Evolutionary conservation across 2,797 vertebrate species (phyloP).

Genomic region (Ibycter americanus): DNA sequence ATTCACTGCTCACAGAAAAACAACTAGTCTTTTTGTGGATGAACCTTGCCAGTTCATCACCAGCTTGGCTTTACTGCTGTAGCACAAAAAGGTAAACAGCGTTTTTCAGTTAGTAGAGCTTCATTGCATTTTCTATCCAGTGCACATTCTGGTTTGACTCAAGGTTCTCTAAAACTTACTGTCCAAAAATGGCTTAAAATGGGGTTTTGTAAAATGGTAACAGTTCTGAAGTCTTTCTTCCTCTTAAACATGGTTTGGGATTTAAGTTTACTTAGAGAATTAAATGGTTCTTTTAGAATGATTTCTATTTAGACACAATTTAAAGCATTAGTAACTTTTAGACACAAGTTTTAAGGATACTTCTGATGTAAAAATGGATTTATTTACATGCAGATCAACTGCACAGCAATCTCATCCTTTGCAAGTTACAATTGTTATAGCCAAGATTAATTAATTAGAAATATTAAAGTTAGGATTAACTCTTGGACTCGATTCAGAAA

Average conservation of each 20-base stretch:
- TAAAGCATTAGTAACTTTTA: slow-evolving; percentile 63
- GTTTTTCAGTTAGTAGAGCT: not conserved
- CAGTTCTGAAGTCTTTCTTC: not conserved
- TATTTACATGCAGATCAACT: slow-evolving; percentile 70
- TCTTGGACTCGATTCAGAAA: slow-evolving; percentile 71
- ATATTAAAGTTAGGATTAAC: slow-evolving; percentile 77
- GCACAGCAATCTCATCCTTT: slow-evolving; percentile 65
- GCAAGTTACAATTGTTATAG: slow-evolving; percentile 58
- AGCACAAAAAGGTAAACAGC: not conserved
- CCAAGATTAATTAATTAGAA: slow-evolving; percentile 79
- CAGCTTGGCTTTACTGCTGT: not conserved
- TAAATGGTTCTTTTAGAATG: slow-evolving; percentile 35
- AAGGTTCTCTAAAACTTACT: not conserved
- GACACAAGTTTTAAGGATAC: slow-evolving; percentile 54
- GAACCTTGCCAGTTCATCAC: not conserved
- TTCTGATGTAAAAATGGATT: slow-evolving; percentile 68
- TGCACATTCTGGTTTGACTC: not conserved
- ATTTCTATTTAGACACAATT: slow-evolving; percentile 63
- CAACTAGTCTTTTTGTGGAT: not conserved
- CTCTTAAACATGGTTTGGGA: not conserved
- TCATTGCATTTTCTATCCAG: not conserved
- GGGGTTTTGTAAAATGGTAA: not conserved
- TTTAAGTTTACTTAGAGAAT: slow-evolving; percentile 30
- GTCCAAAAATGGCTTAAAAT: not conserved
- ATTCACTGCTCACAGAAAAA: not conserved